phyloP scores from a whole-genome alignment of 2,797 vertebrate genomes.

The Artibeus jamaicensis region DNA sequence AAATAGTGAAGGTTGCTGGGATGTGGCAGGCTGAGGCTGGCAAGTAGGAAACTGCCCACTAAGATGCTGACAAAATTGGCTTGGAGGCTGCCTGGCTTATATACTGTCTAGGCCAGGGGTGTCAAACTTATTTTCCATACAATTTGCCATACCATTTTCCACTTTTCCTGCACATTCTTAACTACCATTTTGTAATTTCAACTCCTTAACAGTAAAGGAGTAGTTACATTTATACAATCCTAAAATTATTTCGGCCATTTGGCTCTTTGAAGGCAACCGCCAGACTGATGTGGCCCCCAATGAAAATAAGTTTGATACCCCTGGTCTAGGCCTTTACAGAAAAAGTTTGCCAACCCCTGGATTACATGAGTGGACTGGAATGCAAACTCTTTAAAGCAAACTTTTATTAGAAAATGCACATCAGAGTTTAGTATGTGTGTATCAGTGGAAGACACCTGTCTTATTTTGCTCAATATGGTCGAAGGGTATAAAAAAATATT shows the following conservation, averaged over 20 bases:
- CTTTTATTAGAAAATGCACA: neutral
- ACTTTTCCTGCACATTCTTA: too few relatives aligned
- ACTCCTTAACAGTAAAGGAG: too few relatives aligned
- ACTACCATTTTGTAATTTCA: too few relatives aligned
- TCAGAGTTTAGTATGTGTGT: conserved; percentile 8
- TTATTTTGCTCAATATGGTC: neutral
- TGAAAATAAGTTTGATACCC: too few relatives aligned
- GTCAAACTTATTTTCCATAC: too few relatives aligned
- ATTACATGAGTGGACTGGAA: neutral
- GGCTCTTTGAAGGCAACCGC: too few relatives aligned
- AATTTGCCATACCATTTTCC: too few relatives aligned
- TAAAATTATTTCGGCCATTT: too few relatives aligned
- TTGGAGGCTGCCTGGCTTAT: neutral
- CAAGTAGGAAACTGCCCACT: neutral
- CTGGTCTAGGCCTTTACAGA: neutral
- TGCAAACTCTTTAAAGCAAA: conserved; percentile 27
- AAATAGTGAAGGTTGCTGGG: neutral
- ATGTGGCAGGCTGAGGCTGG: neutral
- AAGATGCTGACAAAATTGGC: neutral
- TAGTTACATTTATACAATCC: too few relatives aligned
- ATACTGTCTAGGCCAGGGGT: neutral
- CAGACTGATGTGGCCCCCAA: too few relatives aligned
- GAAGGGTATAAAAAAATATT: neutral
- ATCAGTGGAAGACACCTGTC: neutral
- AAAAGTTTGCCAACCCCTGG: neutral